phyloP scores from a whole-genome alignment of 2,888 invertebrate genomes.

The Dolichomitus sp. region DNA sequence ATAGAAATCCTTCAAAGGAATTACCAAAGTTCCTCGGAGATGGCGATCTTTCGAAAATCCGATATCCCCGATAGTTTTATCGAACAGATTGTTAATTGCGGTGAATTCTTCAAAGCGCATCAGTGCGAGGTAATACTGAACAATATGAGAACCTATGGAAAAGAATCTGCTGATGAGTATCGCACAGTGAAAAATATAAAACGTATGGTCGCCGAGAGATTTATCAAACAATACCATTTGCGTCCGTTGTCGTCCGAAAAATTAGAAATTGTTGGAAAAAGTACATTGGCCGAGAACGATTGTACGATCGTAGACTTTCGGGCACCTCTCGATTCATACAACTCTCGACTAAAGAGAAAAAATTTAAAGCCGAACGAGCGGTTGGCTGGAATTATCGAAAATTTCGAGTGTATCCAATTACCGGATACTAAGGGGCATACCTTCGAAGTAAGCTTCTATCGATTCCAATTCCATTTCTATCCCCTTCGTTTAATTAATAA shows the following conservation, averaged over 20 bases:
- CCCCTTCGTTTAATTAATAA: too few relatives aligned
- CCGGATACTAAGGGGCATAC: not conserved
- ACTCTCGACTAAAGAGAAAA: constrained; percentile 87
- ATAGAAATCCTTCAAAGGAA: constrained; percentile 86
- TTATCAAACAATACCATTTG: constrained; percentile 88
- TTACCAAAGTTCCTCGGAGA: constrained; percentile 85
- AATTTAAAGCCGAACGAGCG: constrained; percentile 86
- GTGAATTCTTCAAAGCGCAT: constrained; percentile 89
- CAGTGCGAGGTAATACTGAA: constrained; percentile 91
- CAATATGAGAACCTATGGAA: constrained; percentile 89
- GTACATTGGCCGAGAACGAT: constrained; percentile 10
- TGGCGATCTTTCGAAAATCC: constrained; percentile 88
- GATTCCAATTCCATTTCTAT: not conserved
- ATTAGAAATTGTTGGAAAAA: constrained; percentile 85
- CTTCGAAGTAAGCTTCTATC: constrained; percentile 75
- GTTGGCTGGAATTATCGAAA: constrained; percentile 11
- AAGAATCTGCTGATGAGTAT: constrained; percentile 73
- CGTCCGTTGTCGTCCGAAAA: constrained; percentile 86
- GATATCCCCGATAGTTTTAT: constrained; percentile 90
- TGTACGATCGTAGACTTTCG: constrained; percentile 21
- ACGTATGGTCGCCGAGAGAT: constrained; percentile 86
- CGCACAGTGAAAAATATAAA: constrained; percentile 74
- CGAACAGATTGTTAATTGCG: constrained; percentile 89
- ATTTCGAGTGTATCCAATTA: constrained; percentile 4
- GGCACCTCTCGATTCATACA: constrained; percentile 88